Percentiles rank a stretch among this genome's conserved stretches.
Conservation (phyloP, 2,113 vertebrate genomes). For the Forbesichthys papilliferus region DNA sequence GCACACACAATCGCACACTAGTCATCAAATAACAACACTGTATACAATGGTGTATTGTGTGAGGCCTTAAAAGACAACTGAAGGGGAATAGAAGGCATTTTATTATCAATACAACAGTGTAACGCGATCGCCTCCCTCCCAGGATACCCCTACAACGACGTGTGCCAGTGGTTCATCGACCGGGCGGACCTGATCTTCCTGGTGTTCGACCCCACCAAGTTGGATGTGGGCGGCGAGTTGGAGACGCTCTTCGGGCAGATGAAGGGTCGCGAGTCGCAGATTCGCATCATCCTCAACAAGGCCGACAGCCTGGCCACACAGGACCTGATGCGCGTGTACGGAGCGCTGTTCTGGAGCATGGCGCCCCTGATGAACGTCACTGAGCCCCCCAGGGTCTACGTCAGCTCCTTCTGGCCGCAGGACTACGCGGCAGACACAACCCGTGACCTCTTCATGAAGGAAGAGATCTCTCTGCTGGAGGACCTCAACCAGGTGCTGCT, state of each 20-base stretch:
- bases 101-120: too few relatives aligned
- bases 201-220: constrained; percentile 95
- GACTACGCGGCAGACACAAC: constrained; percentile 93
- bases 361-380: constrained; percentile 98
- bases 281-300: constrained; percentile 98
- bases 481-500: constrained; percentile 86
- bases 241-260: constrained; percentile 96
- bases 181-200: constrained; percentile 97
- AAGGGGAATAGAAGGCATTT: too few relatives aligned
- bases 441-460: constrained; percentile 89
- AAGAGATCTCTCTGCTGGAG: constrained; percentile 96
- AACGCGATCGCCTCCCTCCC: background rate
- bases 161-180: constrained; percentile 99
- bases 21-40: too few relatives aligned
- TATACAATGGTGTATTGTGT: too few relatives aligned
- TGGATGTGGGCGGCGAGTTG: constrained; percentile 94
- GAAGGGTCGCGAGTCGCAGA: constrained; percentile 97
- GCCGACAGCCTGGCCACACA: constrained; percentile 94
- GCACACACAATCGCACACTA: too few relatives aligned
- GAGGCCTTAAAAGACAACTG: too few relatives aligned
- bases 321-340: constrained; percentile 96
- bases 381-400: constrained; percentile 92
- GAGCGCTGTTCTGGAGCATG: constrained; percentile 96
- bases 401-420: constrained; percentile 98
- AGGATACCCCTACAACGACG: constrained; percentile 98